Base-by-base conservation (phyloP, 2,113 vertebrate species). In the Pollimyrus isidori region DNA sequence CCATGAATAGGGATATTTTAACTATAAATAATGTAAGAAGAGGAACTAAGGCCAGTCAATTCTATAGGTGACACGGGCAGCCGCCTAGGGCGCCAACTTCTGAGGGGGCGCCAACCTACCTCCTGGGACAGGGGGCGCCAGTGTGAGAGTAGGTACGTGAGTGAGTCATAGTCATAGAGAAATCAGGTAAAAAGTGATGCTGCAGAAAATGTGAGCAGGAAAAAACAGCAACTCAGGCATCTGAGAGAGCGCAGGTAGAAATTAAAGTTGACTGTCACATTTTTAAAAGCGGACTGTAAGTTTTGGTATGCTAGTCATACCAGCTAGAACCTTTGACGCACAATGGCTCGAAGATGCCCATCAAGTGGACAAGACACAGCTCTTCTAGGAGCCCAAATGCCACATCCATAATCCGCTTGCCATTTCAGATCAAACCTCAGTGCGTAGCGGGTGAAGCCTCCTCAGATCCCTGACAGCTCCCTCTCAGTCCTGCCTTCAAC, bases 381-480 rank as follows among this genome's bases (percentile, higher is more conserved):
- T 85, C 21, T 53, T 39, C 39, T 21, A 52, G 85, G 87, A 65
- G 46, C 52, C 69, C 65, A 73, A 45, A 84, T 85, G 76, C 48
- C 35, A 89, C 30, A 62, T 65, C 46, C 87, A 82, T 90, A 88
- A 90, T 90, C 86, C 80, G 53, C 49, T 88, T 82, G 87, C 89
- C 82, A 89, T 80, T 88, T 87, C 53, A 88, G 89, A 88, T 89
- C 46, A 89, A 88, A 87, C 89, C 83, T 56, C 73, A 53, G 65
- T 86, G 89, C 46, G 17, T 56, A 26, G 58, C 17, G 30, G 53
- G 87, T 84, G 88, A 89, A 46, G 53, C 69, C 84, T 89, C 88
- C 69, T 90, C 49, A 26, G 15, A 58, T 53, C 87, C 83, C 90
- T 90, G 90, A 90, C 87, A 82, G 58, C 42, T 86, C 73, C 52